These are phyloP conservation scores for Polydrusus cervinus DNA, from an alignment of 2,888 invertebrate genomes.

Conservation along the genomic window DNA sequence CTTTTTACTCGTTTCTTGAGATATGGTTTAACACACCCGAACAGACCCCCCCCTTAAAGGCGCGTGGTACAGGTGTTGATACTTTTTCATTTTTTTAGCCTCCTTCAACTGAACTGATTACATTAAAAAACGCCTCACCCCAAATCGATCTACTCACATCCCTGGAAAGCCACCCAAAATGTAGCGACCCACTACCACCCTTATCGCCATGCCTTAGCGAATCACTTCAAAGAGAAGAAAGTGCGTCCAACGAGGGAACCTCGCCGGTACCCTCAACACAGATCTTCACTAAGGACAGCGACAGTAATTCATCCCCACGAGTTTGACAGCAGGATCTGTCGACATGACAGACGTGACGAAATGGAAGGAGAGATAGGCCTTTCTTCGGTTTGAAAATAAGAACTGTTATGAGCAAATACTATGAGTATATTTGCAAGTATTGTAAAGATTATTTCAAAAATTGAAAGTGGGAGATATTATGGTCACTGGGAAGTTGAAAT, in stretches of 20 bases:
- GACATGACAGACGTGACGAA: conserved; percentile 8
- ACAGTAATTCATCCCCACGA: background rate
- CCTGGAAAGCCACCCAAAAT: background rate
- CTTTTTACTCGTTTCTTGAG: too few species aligned
- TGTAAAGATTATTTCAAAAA: background rate
- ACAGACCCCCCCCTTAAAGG: too few species aligned
- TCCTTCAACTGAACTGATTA: background rate
- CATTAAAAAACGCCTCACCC: background rate
- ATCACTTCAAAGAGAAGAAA: background rate
- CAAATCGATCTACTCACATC: background rate
- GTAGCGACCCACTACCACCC: background rate
- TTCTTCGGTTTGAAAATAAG: conserved; percentile 7
- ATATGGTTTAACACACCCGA: too few species aligned
- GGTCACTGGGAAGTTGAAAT: too few species aligned
- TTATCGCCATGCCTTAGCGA: background rate
- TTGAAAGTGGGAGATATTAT: background rate
- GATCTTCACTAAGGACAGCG: background rate
- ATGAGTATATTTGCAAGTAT: background rate
- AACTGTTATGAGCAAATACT: conserved; percentile 18
- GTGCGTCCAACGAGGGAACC: background rate
- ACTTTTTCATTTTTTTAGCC: background rate
- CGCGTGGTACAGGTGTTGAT: too few species aligned
- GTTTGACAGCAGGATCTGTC: conserved; percentile 6
- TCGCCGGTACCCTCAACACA: background rate
- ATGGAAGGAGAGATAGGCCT: background rate